phyloP scores from a whole-genome alignment of 2,797 vertebrate genomes.

The Myotis pilosus region DNA sequence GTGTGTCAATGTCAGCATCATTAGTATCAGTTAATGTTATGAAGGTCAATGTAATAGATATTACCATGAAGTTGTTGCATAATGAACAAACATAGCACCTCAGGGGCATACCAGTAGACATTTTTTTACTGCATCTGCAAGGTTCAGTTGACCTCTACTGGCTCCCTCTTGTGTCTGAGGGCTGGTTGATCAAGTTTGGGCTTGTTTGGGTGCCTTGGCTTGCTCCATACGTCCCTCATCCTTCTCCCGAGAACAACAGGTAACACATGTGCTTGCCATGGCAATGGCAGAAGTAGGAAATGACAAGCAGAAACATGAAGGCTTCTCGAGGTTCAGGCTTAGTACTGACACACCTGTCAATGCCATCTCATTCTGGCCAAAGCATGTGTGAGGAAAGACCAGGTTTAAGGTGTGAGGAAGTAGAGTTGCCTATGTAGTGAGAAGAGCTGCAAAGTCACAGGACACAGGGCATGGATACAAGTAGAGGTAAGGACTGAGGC shows the following conservation, averaged over 20 bases:
- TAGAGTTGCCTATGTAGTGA: background rate
- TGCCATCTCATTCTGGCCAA: background rate
- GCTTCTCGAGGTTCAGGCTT: background rate
- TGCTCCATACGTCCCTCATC: background rate
- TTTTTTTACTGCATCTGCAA: background rate
- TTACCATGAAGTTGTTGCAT: background rate
- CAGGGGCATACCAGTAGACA: background rate
- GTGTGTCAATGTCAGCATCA: background rate
- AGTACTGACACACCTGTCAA: background rate
- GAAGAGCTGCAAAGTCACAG: background rate
- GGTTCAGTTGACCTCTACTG: background rate
- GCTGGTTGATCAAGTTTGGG: background rate
- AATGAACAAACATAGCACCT: background rate
- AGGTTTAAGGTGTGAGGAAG: background rate
- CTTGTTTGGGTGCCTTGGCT: background rate
- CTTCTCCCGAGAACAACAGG: background rate
- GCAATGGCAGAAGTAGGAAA: background rate
- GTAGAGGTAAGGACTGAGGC: background rate
- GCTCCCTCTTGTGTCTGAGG: background rate
- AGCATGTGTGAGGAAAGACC: background rate
- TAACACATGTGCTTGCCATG: background rate
- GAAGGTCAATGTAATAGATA: background rate
- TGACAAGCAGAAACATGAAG: background rate
- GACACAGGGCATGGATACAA: background rate
- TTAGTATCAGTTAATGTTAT: background rate